Evolutionary conservation across 2,113 vertebrate species (phyloP), one percentile per base, ranked within the genome.

Genomic region (Oxygymnocypris stewartii): DNA sequence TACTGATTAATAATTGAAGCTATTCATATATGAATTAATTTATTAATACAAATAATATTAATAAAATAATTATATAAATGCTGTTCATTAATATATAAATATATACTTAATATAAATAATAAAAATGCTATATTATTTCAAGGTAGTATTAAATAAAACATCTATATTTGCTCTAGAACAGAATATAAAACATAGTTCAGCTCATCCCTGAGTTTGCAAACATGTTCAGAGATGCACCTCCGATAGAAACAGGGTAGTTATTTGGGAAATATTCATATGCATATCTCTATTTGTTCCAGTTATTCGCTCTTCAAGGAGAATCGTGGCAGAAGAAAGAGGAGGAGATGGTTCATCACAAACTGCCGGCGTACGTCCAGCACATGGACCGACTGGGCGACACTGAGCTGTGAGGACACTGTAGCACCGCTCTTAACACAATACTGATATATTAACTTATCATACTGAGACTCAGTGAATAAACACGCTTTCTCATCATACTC

Each of bases 331-430:
- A 94, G 85, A 96, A 92, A 89, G 96, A 95, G 8, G 94, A 93
- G 63, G 94, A 95, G 51, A 89, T 92, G 85, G 90, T 95, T 13
- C 97, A 97, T 71, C 98, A 99, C 93, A 98, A 95, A 79, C 91
- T 99, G 87, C 98, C 98, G 12, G 86, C 94, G 0, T 99, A 99
- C 0, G 96, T 99, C 85, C 96, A 97, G 92, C 97, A 95, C 91
- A 99, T 98, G 97, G 98, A 99, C 94, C 97, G 97, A 4, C 95
- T 99, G 2, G 98, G 97, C 87, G 98, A 99, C 93, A 97, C 96
- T 6, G 97, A 99, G 93, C 95, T 99, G 98, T 99, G 94, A 99
- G 96, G 87, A 84, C 18, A 81, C 74, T 87, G 75, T 85, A 65
- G 54, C 40, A 89, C n/a, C 54, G 1, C 51, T 78, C 25, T 37